Percentiles rank a stretch among this genome's conserved stretches.
phyloP scores from a whole-genome alignment of 2,797 vertebrate genomes.

The Tympanoctomys barrerae region DNA sequence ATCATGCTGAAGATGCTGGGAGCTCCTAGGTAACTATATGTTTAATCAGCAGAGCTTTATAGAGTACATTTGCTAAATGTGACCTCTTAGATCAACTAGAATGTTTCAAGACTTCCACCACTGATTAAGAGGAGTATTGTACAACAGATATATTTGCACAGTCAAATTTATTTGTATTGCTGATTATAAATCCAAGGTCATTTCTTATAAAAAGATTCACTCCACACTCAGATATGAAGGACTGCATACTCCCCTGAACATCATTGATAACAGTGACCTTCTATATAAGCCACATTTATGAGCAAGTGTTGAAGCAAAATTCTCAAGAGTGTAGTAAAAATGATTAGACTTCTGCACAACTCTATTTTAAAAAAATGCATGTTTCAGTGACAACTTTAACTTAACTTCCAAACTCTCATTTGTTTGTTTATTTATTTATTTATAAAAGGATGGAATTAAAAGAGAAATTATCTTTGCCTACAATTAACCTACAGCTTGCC shows the following conservation, averaged over 20 bases:
- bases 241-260: neutral
- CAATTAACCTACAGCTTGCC: neutral
- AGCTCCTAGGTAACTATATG: neutral
- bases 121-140: neutral
- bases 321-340: neutral
- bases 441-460: slow-evolving; percentile 48
- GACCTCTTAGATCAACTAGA: neutral
- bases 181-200: neutral
- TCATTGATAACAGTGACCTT: neutral
- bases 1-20: neutral
- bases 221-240: neutral
- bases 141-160: neutral
- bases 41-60: neutral
- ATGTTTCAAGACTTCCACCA: neutral
- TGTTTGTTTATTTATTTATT: neutral
- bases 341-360: neutral
- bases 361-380: neutral
- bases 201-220: neutral
- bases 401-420: neutral
- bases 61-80: neutral
- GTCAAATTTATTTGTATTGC: neutral
- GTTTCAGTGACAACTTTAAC: neutral
- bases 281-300: neutral
- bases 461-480: neutral
- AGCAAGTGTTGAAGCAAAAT: neutral